Evolutionary conservation across 2,797 vertebrate genomes (phyloP).

Genomic region (Morus bassanus): DNA sequence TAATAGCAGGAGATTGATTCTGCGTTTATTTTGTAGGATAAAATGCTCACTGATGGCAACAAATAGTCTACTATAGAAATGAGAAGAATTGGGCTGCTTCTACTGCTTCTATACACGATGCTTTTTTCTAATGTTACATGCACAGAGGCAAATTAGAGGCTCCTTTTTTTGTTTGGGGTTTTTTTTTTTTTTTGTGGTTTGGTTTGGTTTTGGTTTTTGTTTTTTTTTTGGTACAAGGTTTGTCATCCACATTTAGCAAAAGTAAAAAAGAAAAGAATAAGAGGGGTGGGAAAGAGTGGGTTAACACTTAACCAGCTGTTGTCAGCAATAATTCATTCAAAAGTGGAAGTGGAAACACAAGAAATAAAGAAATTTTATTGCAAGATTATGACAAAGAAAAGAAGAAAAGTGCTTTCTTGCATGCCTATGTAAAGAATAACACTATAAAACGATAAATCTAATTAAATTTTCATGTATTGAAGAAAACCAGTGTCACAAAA

Average conservation of each 20-base stretch:
- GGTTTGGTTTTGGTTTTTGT: too few relatives aligned
- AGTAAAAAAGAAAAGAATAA: background rate
- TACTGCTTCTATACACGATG: background rate
- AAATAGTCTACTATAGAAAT: background rate
- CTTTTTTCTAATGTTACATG: background rate
- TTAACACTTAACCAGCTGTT: background rate
- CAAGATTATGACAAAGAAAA: background rate
- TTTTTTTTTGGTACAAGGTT: background rate
- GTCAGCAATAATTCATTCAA: background rate
- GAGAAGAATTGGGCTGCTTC: background rate
- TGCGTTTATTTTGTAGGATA: background rate
- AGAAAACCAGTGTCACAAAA: background rate
- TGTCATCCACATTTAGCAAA: background rate
- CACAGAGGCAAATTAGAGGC: background rate
- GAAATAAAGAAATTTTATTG: background rate
- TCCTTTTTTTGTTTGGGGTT: too few relatives aligned
- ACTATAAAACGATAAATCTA: background rate
- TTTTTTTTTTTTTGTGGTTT: too few relatives aligned
- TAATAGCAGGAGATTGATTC: background rate
- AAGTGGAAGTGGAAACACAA: background rate
- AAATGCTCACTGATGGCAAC: background rate
- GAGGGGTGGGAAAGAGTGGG: background rate
- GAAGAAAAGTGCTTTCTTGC: background rate
- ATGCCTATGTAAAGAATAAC: background rate
- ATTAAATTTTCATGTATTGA: background rate